Conservation (phyloP, 2,888 invertebrate genomes). For the Athalia cordata region DNA sequence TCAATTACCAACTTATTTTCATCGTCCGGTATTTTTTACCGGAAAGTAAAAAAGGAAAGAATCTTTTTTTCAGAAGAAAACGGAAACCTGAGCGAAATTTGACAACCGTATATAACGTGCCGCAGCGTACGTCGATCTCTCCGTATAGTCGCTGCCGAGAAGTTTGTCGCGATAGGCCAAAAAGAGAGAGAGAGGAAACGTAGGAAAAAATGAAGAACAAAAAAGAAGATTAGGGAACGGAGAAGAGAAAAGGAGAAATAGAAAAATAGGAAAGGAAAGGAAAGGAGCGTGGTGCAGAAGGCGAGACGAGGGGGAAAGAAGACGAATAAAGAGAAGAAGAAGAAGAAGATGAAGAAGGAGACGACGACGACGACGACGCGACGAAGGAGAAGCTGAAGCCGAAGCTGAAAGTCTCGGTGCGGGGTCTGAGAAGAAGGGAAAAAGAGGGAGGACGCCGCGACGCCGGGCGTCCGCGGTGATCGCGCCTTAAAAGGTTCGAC, state of each 20-base stretch:
- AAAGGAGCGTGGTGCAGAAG: not conserved
- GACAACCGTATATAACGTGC: not conserved
- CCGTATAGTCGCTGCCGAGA: not conserved
- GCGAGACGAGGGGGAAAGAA: not conserved
- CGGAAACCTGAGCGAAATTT: not conserved
- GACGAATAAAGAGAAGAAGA: too few species aligned
- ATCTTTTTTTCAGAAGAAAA: not conserved
- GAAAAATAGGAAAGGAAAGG: not conserved
- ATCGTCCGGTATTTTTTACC: too few species aligned
- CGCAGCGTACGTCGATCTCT: not conserved
- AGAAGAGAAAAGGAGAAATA: not conserved
- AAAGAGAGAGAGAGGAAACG: not conserved
- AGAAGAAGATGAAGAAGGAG: too few species aligned
- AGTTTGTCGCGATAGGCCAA: not conserved
- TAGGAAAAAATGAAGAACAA: not conserved
- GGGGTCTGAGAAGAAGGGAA: slow-evolving; percentile 31
- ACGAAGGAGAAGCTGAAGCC: not conserved
- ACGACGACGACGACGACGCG: not conserved
- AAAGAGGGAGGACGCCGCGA: slow-evolving; percentile 62
- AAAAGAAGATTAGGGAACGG: not conserved
- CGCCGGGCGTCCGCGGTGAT: slow-evolving; percentile 72
- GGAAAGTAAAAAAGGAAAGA: too few species aligned
- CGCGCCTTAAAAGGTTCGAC: slow-evolving; percentile 74
- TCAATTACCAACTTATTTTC: too few species aligned
- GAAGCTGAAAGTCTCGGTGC: not conserved